Conservation (phyloP, 2,888 invertebrate genomes). For the Napeogenes sylphis region DNA sequence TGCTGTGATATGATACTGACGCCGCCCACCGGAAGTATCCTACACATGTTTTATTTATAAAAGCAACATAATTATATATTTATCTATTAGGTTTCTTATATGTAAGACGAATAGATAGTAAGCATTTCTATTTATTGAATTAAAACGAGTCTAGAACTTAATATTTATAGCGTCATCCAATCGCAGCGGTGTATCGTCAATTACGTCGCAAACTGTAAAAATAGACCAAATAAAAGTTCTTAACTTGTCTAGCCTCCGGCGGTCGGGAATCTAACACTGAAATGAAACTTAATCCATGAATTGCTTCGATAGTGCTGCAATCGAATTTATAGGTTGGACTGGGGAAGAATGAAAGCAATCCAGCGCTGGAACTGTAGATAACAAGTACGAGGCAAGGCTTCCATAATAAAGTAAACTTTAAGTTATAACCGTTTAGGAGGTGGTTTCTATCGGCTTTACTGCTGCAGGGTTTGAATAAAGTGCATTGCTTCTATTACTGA, state of each 20-base stretch:
- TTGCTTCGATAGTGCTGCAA: constrained; percentile 27
- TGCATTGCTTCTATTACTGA: constrained; percentile 39
- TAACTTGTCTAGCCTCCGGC: constrained; percentile 47
- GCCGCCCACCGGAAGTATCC: constrained; percentile 37
- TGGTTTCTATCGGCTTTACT: constrained; percentile 40
- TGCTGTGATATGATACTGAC: constrained; percentile 46
- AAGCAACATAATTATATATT: too few relatives aligned
- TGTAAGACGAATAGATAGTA: too few relatives aligned
- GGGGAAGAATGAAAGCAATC: constrained; percentile 15
- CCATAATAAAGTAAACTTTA: constrained; percentile 50
- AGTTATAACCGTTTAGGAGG: constrained; percentile 45
- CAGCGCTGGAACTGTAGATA: constrained; percentile 24
- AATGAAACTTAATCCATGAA: constrained; percentile 26
- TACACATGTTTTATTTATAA: background rate
- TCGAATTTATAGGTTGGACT: constrained; percentile 21
- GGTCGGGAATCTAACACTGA: constrained; percentile 50
- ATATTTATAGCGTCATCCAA: constrained; percentile 20
- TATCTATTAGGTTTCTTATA: too few relatives aligned
- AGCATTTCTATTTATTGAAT: background rate
- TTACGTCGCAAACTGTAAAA: constrained; percentile 49
- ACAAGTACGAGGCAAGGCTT: constrained; percentile 32
- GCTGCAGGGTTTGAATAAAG: constrained; percentile 40
- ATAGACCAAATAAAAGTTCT: constrained; percentile 44
- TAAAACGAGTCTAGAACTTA: background rate
- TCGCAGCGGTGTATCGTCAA: constrained; percentile 44